Evolutionary conservation across 2,113 vertebrate species (phyloP).

Genomic region (Hymenochirus boettgeri): DNA sequence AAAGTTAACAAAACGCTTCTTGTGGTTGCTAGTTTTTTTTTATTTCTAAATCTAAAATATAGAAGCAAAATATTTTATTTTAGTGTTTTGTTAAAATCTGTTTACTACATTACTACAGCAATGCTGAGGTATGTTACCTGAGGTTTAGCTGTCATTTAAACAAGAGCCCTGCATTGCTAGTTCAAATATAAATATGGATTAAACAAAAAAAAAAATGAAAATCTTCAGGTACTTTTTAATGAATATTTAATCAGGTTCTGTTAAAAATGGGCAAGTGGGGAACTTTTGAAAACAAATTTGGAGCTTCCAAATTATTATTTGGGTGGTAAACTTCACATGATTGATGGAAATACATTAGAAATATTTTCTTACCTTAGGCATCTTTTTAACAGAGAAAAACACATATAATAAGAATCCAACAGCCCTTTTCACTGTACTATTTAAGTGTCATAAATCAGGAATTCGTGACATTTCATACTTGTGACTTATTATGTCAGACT

Average conservation of each 20-base stretch:
- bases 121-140: too few relatives aligned
- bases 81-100: too few relatives aligned
- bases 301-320: constrained; percentile 33
- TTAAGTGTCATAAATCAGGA: constrained; percentile 38
- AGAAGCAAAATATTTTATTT: too few relatives aligned
- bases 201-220: constrained; percentile 21
- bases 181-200: constrained; percentile 21
- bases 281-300: constrained; percentile 34
- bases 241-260: constrained; percentile 31
- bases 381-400: constrained; percentile 33
- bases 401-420: constrained; percentile 33
- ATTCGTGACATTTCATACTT: constrained; percentile 37
- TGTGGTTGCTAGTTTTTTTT: too few relatives aligned
- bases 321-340: constrained; percentile 38
- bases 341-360: constrained; percentile 37
- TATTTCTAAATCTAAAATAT: too few relatives aligned
- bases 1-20: too few relatives aligned
- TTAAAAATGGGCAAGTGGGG: constrained; percentile 10
- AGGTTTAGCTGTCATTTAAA: too few relatives aligned
- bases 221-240: constrained; percentile 18
- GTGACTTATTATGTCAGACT: constrained; percentile 30
- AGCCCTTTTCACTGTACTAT: constrained; percentile 30
- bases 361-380: constrained; percentile 36
- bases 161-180: too few relatives aligned
- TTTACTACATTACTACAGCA: too few relatives aligned